Conservation (phyloP, 2,888 invertebrate species). For the Cantharis lateralis region DNA sequence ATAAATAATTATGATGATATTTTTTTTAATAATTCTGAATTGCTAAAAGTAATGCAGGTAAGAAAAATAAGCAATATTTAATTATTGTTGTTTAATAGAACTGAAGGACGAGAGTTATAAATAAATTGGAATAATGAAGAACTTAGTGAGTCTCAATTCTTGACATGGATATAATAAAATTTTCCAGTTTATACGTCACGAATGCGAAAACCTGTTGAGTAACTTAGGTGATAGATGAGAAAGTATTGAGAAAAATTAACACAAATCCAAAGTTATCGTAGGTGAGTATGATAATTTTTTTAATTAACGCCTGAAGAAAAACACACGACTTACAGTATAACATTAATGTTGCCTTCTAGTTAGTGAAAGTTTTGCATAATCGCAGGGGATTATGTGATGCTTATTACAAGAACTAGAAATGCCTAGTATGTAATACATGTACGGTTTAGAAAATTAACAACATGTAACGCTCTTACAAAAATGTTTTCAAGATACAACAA, state of each 20-base stretch:
- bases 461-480: not conserved
- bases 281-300: not conserved
- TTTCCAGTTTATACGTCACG: not conserved
- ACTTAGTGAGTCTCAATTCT: not conserved
- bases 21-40: too few species aligned
- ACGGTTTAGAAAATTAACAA: not conserved
- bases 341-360: not conserved
- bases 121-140: not conserved
- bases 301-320: not conserved
- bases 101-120: not conserved
- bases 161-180: not conserved
- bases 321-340: not conserved
- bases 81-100: not conserved
- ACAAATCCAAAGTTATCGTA: not conserved
- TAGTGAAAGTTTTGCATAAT: not conserved
- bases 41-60: not conserved
- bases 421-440: too few species aligned
- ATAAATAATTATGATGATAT: not conserved
- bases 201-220: not conserved
- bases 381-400: not conserved
- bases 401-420: not conserved
- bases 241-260: not conserved
- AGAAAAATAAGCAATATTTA: not conserved
- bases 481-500: too few species aligned
- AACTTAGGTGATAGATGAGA: not conserved